phyloP scores from a whole-genome alignment of 2,797 vertebrate genomes.

The Sebastes steindachneri region DNA sequence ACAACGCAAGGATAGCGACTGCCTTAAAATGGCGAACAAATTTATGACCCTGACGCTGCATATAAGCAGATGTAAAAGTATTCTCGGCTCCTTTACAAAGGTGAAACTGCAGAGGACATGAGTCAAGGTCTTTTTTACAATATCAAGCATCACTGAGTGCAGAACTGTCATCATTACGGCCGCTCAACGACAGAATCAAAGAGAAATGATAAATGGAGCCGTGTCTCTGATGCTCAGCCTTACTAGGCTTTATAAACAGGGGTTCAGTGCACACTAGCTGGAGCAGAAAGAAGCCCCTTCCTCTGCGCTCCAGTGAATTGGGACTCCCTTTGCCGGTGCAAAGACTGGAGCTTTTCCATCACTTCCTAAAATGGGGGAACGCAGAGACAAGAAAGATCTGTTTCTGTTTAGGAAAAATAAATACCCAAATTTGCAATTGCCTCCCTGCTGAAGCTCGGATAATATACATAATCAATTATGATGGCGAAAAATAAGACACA shows the following conservation, averaged over 20 bases:
- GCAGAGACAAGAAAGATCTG: background rate
- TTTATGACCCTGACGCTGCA: slow-evolving; percentile 2
- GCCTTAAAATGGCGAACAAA: background rate
- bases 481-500: background rate
- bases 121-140: slow-evolving; percentile 39
- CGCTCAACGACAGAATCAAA: slow-evolving; percentile 26
- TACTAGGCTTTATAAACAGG: slow-evolving; percentile 38
- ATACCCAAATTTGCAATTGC: background rate
- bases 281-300: slow-evolving; percentile 62
- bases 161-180: slow-evolving; percentile 32
- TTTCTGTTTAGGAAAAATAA: slow-evolving; percentile 9
- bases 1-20: background rate
- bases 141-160: slow-evolving; percentile 18
- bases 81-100: background rate
- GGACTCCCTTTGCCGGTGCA: slow-evolving; percentile 24
- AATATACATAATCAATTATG: slow-evolving; percentile 6
- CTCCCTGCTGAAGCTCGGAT: background rate
- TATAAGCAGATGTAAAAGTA: background rate
- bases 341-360: slow-evolving; percentile 38
- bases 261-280: slow-evolving; percentile 57
- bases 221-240: slow-evolving; percentile 19
- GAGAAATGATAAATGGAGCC: slow-evolving; percentile 42
- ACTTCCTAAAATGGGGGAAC: slow-evolving; percentile 10
- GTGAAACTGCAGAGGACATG: background rate
- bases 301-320: slow-evolving; percentile 44